A percentile compares a stretch with the other conserved stretches of the same genome.
Evolutionary conservation across 2,888 invertebrate species (phyloP).

Genomic region (Creontiades dilutus): DNA sequence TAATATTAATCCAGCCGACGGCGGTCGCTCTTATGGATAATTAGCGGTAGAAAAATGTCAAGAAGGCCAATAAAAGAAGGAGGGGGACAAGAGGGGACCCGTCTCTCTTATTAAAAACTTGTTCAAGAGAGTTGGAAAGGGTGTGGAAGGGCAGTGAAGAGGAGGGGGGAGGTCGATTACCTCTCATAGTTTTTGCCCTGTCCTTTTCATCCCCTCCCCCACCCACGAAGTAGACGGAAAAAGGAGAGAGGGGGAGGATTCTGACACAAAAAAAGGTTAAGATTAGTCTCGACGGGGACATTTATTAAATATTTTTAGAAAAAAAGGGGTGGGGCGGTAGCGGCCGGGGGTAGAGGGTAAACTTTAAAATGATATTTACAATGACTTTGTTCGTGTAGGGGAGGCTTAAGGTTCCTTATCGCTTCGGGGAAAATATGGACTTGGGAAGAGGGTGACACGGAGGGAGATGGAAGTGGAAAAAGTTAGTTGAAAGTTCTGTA

Average conservation of each 20-base stretch:
- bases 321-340: slow-evolving; percentile 20
- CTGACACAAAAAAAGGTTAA: slow-evolving; percentile 77
- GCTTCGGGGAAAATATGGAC: slow-evolving; percentile 62
- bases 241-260: background rate
- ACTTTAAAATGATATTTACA: slow-evolving; percentile 72
- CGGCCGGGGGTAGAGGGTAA: slow-evolving; percentile 62
- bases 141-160: slow-evolving; percentile 46
- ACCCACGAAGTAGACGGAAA: background rate
- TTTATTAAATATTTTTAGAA: slow-evolving; percentile 76
- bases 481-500: slow-evolving; percentile 40
- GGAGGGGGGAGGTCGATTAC: slow-evolving; percentile 64
- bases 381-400: slow-evolving; percentile 65
- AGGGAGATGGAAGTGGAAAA: slow-evolving; percentile 16
- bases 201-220: slow-evolving; percentile 65
- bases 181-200: slow-evolving; percentile 72
- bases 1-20: slow-evolving; percentile 23
- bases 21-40: slow-evolving; percentile 64
- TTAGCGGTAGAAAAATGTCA: slow-evolving; percentile 76
- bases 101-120: slow-evolving; percentile 73
- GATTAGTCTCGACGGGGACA: slow-evolving; percentile 77
- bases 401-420: slow-evolving; percentile 60
- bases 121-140: slow-evolving; percentile 74
- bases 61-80: slow-evolving; percentile 75
- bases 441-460: slow-evolving; percentile 45
- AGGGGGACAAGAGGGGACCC: slow-evolving; percentile 34